Evolutionary conservation across 1,140 invertebrate species (phyloP).

Genomic region (Probaryconus sp.): DNA sequence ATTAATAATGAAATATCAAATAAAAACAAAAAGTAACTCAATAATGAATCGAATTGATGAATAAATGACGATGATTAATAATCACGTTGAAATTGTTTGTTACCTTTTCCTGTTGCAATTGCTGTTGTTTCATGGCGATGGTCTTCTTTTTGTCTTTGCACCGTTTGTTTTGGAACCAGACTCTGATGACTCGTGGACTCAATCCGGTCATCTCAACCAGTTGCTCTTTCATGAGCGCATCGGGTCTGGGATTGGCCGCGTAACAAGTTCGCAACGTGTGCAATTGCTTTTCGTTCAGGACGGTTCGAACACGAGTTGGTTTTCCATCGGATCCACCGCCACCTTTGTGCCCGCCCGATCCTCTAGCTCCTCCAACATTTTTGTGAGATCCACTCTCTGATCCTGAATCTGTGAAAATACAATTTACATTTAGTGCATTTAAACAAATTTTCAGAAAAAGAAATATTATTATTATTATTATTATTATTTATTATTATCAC

Average conservation of each 20-base stretch:
- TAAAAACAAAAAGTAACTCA: constrained; percentile 17
- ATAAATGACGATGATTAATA: constrained; percentile 14
- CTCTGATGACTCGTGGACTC: constrained; percentile 95
- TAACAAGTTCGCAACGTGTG: constrained; percentile 97
- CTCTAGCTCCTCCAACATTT: constrained; percentile 79
- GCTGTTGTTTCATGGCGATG: constrained; percentile 96
- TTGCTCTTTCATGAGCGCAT: constrained; percentile 99
- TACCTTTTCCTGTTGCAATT: constrained; percentile 97
- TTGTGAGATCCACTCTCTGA: constrained; percentile 91
- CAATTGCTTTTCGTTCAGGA: constrained; percentile 98
- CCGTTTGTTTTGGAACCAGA: constrained; percentile 99
- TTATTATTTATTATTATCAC: background rate
- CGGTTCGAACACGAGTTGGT: constrained; percentile 97
- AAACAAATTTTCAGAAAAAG: constrained; percentile 4
- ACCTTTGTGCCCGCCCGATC: constrained; percentile 79
- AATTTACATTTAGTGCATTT: no score
- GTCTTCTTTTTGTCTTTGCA: constrained; percentile 99
- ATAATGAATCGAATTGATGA: no score
- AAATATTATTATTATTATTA: constrained; percentile 5
- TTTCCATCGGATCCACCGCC: constrained; percentile 90
- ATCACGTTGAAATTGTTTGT: no score
- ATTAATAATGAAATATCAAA: constrained; percentile 6
- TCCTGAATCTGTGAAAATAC: constrained; percentile 84
- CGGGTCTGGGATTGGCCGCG: constrained; percentile 97
- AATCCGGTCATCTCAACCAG: constrained; percentile 99